phyloP scores from a whole-genome alignment of 1,140 invertebrate genomes.

The Drosophila sucinea region DNA sequence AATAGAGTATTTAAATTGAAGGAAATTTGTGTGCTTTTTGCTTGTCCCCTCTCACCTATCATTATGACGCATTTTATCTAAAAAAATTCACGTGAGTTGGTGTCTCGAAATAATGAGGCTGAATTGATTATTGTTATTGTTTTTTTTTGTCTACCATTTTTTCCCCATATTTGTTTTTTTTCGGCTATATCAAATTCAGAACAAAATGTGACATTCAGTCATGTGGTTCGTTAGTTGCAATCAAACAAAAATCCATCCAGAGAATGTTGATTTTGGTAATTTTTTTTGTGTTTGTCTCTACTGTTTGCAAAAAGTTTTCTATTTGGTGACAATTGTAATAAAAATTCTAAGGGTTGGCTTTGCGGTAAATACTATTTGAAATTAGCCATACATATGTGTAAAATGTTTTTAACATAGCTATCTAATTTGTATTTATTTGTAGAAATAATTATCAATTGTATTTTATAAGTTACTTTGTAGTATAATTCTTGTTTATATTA shows the following conservation, averaged over 20 bases:
- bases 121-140: constrained; percentile 53
- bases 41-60: constrained; percentile 25
- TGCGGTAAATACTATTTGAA: not conserved
- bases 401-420: no score
- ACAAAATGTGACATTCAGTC: constrained; percentile 59
- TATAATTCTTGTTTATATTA: no score
- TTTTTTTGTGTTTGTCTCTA: constrained; percentile 14
- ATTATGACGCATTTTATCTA: constrained; percentile 62
- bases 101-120: constrained; percentile 56
- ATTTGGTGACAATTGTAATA: constrained; percentile 31
- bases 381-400: no score
- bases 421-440: no score
- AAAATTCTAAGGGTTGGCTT: not conserved
- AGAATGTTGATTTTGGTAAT: constrained; percentile 37
- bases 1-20: not conserved
- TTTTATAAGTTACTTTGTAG: no score
- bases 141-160: constrained; percentile 35
- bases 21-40: constrained; percentile 18
- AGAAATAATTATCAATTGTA: no score
- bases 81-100: constrained; percentile 59
- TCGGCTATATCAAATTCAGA: constrained; percentile 31
- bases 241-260: constrained; percentile 47
- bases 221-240: constrained; percentile 64
- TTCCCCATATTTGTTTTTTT: constrained; percentile 29
- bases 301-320: constrained; percentile 40